These are phyloP conservation scores for Apis mellifera DNA, from an alignment of 1,140 invertebrate species.

Conservation along the genomic window DNA sequence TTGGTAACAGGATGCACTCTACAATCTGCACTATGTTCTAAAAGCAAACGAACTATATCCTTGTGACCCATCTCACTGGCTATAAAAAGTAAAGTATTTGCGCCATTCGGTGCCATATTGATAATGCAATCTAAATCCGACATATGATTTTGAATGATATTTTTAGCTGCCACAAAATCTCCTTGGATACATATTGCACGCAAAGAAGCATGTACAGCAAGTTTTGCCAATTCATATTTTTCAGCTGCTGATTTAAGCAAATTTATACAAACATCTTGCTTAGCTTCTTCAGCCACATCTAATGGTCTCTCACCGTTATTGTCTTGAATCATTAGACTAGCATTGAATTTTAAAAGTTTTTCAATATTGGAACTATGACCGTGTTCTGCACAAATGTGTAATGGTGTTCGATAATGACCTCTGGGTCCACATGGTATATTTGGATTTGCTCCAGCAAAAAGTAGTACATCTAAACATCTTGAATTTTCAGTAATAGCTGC, in stretches of 20 bases:
- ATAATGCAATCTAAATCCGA: constrained; percentile 87
- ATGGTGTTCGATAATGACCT: constrained; percentile 86
- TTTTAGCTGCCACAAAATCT: constrained; percentile 84
- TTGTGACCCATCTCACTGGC: constrained; percentile 91
- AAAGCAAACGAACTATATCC: constrained; percentile 89
- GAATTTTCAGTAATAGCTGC: constrained; percentile 93
- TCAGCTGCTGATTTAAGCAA: constrained; percentile 87
- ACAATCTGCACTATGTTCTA: constrained; percentile 92
- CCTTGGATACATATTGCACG: constrained; percentile 88
- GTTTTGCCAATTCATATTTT: constrained; percentile 86
- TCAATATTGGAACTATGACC: constrained; percentile 88
- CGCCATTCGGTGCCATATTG: constrained; percentile 92
- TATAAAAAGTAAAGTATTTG: constrained; percentile 92
- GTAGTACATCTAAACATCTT: constrained; percentile 88
- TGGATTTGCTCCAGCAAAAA: constrained; percentile 88
- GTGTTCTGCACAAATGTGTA: constrained; percentile 91
- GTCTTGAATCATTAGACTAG: constrained; percentile 85
- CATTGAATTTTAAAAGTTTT: constrained; percentile 86
- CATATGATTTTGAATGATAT: constrained; percentile 85
- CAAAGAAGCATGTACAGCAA: constrained; percentile 87
- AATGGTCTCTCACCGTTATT: constrained; percentile 86
- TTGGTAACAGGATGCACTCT: constrained; percentile 93
- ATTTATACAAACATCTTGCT: constrained; percentile 85
- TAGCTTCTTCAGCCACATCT: constrained; percentile 88
- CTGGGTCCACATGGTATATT: constrained; percentile 86